A percentile compares a stretch with the other conserved stretches of the same genome.
Conservation (phyloP, 2,113 vertebrate species). For the Pyrgilauda ruficollis region DNA sequence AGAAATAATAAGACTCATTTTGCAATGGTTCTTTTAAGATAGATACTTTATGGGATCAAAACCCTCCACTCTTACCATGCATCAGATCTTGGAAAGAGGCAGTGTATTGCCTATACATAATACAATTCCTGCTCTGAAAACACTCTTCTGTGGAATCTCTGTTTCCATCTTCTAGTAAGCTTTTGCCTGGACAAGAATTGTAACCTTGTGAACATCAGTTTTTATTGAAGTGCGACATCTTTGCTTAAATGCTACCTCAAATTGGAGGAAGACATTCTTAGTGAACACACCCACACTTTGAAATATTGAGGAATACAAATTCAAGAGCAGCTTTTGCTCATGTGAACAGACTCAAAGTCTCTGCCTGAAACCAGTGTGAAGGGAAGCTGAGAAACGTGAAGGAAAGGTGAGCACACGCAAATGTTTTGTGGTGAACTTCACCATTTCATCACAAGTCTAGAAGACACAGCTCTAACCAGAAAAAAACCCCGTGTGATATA, state of each 20-base stretch:
- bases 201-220: background rate
- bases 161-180: background rate
- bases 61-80: background rate
- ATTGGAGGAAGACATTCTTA: background rate
- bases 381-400: background rate
- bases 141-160: background rate
- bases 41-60: background rate
- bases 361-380: background rate
- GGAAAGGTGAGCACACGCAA: background rate
- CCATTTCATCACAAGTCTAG: background rate
- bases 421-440: background rate
- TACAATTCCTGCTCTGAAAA: background rate
- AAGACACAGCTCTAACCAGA: background rate
- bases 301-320: background rate
- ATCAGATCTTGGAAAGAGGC: background rate
- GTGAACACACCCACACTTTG: background rate
- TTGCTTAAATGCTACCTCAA: background rate
- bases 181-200: background rate
- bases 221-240: background rate
- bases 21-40: background rate
- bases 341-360: background rate
- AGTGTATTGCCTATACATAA: rapidly evolving
- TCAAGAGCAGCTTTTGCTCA: background rate
- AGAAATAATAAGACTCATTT: background rate
- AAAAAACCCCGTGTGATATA: background rate